phyloP scores from a whole-genome alignment of 2,888 invertebrate species.

The Bedellia somnulentella region DNA sequence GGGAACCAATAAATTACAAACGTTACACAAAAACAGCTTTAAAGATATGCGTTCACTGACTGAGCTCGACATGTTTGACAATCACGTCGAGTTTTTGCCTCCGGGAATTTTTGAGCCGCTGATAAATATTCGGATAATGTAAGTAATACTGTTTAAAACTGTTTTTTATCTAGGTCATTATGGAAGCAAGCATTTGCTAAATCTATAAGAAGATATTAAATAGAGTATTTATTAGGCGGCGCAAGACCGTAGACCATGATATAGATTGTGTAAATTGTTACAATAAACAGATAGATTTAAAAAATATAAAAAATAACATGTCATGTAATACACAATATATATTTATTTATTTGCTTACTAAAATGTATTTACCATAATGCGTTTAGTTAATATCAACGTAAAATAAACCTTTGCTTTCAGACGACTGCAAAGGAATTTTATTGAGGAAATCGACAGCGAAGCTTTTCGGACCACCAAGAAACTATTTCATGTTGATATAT shows the following conservation, averaged over 20 bases:
- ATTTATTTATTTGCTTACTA: no score
- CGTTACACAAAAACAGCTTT: slow-evolving; percentile 71
- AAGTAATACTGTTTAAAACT: slow-evolving; percentile 33
- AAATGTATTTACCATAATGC: no score
- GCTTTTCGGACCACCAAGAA: slow-evolving; percentile 62
- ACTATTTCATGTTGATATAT: slow-evolving; percentile 68
- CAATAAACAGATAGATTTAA: no score
- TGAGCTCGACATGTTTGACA: slow-evolving; percentile 73
- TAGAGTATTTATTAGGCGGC: no score
- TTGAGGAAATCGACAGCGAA: slow-evolving; percentile 63
- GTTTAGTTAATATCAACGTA: no score
- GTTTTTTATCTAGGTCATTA: no score
- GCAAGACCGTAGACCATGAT: no score
- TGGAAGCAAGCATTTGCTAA: no score
- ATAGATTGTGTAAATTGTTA: no score
- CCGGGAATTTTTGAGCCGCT: slow-evolving; percentile 66
- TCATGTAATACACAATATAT: no score
- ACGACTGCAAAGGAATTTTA: slow-evolving; percentile 65
- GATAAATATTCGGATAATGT: slow-evolving; percentile 66
- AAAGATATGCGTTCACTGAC: slow-evolving; percentile 64
- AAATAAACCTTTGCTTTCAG: slow-evolving; percentile 55
- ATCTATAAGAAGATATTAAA: no score
- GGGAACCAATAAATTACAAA: slow-evolving; percentile 68
- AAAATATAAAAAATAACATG: no score
- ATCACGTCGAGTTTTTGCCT: slow-evolving; percentile 69